Percentiles rank a stretch among this genome's conserved stretches.
phyloP scores from a whole-genome alignment of 2,797 vertebrate species.

The Sebastiscus albofasciatus region DNA sequence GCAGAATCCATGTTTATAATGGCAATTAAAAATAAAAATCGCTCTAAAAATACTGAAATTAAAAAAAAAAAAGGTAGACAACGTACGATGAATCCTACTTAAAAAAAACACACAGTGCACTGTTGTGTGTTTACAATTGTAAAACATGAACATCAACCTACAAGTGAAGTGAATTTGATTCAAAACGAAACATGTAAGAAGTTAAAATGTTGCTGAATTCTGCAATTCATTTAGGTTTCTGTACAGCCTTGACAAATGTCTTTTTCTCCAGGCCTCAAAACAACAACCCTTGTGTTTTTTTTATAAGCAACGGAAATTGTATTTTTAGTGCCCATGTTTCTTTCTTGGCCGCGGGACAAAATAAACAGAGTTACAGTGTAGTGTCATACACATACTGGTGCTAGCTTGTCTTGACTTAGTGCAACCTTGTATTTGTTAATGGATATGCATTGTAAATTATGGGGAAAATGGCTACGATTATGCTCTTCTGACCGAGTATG shows the following conservation, averaged over 20 bases:
- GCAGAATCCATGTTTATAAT: not conserved
- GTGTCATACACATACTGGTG: conserved; percentile 23
- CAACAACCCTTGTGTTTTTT: conserved; percentile 48
- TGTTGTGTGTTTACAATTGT: not conserved
- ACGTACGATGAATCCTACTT: not conserved
- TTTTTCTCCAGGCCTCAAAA: conserved; percentile 29
- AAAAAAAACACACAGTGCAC: not conserved
- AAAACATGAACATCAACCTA: not conserved
- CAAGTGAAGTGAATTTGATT: conserved; percentile 5
- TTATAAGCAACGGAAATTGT: conserved; percentile 55
- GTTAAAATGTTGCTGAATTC: conserved; percentile 18
- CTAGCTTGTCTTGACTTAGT: conserved; percentile 35
- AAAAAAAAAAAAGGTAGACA: not conserved
- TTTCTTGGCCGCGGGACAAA: conserved; percentile 56
- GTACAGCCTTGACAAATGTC: conserved; percentile 11
- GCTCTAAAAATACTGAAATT: not conserved
- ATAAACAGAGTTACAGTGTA: conserved; percentile 54
- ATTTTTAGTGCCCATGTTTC: conserved; percentile 56
- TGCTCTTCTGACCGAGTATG: conserved; percentile 2
- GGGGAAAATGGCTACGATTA: conserved; percentile 11
- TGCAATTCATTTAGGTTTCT: not conserved
- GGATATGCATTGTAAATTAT: conserved; percentile 22
- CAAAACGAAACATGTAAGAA: not conserved
- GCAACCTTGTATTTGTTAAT: conserved; percentile 40
- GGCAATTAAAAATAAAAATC: not conserved